Percentiles rank a stretch among this genome's conserved stretches.
Evolutionary conservation across 2,797 vertebrate genomes (phyloP).

Genomic region (Taeniopygia guttata): DNA sequence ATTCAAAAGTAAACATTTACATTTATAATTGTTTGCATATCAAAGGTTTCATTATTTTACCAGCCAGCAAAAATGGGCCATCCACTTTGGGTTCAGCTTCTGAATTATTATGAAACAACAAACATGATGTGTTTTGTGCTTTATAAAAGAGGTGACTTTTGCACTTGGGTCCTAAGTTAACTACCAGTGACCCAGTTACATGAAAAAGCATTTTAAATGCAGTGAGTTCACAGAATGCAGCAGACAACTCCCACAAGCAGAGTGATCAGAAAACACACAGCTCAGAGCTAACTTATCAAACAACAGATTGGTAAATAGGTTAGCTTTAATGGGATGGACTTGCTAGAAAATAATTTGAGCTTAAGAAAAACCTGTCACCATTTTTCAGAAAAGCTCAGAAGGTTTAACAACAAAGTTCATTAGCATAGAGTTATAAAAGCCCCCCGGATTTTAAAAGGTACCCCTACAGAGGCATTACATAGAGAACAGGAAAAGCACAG

Average conservation of each 20-base stretch:
- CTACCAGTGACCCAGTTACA: slow-evolving; percentile 30
- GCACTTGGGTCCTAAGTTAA: slow-evolving; percentile 18
- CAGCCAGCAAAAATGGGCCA: not conserved
- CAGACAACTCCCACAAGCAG: slow-evolving; percentile 28
- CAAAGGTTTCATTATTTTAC: slow-evolving; percentile 8
- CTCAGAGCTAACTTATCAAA: slow-evolving; percentile 28
- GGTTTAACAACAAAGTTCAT: slow-evolving; percentile 1
- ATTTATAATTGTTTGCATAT: not conserved
- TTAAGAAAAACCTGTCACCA: slow-evolving; percentile 20
- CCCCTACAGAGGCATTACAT: not conserved
- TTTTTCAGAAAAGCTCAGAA: slow-evolving; percentile 21
- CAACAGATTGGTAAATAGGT: slow-evolving; percentile 56
- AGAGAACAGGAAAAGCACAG: not conserved
- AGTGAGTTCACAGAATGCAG: not conserved
- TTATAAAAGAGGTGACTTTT: not conserved
- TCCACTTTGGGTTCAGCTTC: not conserved
- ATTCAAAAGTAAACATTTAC: not conserved
- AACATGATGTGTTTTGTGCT: not conserved
- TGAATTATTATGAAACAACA: not conserved
- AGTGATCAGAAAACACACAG: slow-evolving; percentile 12
- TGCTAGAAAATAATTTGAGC: slow-evolving; percentile 18
- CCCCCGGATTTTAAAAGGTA: not conserved
- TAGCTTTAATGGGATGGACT: slow-evolving; percentile 35
- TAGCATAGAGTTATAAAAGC: not conserved
- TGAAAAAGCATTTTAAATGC: slow-evolving; percentile 30